Conservation (phyloP, 2,888 invertebrate species). For the Drosophila yooni region DNA sequence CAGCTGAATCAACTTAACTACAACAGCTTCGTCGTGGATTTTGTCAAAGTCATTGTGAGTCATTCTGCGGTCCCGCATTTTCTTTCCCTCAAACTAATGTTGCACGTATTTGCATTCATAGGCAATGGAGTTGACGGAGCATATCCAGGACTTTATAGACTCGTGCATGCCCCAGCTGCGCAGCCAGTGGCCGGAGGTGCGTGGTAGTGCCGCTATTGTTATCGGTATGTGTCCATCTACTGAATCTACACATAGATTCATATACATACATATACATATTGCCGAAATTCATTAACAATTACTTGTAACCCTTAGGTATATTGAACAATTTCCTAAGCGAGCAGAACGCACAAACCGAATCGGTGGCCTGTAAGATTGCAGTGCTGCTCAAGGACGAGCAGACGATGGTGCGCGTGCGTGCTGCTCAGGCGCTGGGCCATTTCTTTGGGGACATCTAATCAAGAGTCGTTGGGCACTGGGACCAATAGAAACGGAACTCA, state of each 20-base stretch:
- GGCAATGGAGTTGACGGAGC: conserved; percentile 83
- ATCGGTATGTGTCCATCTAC: conserved; percentile 76
- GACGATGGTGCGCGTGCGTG: conserved; percentile 80
- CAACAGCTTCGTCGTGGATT: conserved; percentile 90
- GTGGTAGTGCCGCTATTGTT: conserved; percentile 84
- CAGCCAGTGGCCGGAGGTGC: conserved; percentile 85
- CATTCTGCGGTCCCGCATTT: no score
- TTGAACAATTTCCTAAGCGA: conserved; percentile 82
- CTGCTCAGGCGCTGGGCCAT: conserved; percentile 84
- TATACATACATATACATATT: not conserved
- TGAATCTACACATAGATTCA: not conserved
- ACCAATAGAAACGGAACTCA: conserved; percentile 34
- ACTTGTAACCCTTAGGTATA: conserved; percentile 63
- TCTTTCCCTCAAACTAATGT: not conserved
- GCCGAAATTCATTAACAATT: not conserved
- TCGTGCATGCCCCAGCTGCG: conserved; percentile 85
- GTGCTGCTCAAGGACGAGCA: conserved; percentile 84
- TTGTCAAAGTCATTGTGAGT: conserved; percentile 87
- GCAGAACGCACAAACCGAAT: conserved; percentile 82
- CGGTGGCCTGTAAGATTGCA: conserved; percentile 83
- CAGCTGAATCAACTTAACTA: conserved; percentile 89
- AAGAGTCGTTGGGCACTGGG: conserved; percentile 8
- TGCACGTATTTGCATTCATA: conserved; percentile 30
- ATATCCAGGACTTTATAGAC: conserved; percentile 84
- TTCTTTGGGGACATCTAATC: conserved; percentile 84